These are phyloP conservation scores for Eupithecia inturbata DNA, from an alignment of 2,888 invertebrate genomes.

Conservation along the genomic window DNA sequence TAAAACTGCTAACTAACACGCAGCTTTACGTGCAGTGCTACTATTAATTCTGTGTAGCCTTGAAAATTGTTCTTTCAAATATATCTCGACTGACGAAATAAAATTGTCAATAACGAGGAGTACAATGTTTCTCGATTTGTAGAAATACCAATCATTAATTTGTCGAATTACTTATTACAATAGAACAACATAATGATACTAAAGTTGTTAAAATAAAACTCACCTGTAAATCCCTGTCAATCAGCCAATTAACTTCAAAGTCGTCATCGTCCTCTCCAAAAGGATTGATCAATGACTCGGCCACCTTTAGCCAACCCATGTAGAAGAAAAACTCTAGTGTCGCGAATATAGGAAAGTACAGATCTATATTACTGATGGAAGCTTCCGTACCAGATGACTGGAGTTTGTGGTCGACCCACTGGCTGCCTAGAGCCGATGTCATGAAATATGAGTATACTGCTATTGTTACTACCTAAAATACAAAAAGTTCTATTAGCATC, in stretches of 20 bases:
- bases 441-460: conserved; percentile 96
- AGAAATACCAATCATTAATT: not conserved
- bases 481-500: conserved; percentile 3
- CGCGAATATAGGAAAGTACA: conserved; percentile 95
- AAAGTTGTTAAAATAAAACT: conserved; percentile 32
- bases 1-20: conserved; percentile 1
- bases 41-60: not conserved
- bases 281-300: conserved; percentile 95
- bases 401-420: conserved; percentile 89
- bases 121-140: not conserved
- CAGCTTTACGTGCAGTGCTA: not conserved
- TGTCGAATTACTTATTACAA: not conserved
- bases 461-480: conserved; percentile 91
- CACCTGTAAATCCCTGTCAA: conserved; percentile 94
- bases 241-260: conserved; percentile 96
- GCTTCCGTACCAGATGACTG: conserved; percentile 54
- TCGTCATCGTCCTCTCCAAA: conserved; percentile 97
- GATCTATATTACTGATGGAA: conserved; percentile 87
- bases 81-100: not conserved
- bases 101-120: not conserved
- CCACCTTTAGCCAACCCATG: conserved; percentile 96
- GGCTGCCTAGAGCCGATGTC: conserved; percentile 94
- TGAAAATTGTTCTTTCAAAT: not conserved
- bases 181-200: not conserved
- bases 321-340: conserved; percentile 94